A percentile compares a stretch with the other conserved stretches of the same genome.
These are phyloP conservation scores for Lethenteron reissneri DNA, from an alignment of 2,113 vertebrate species.

Conservation along the genomic window DNA sequence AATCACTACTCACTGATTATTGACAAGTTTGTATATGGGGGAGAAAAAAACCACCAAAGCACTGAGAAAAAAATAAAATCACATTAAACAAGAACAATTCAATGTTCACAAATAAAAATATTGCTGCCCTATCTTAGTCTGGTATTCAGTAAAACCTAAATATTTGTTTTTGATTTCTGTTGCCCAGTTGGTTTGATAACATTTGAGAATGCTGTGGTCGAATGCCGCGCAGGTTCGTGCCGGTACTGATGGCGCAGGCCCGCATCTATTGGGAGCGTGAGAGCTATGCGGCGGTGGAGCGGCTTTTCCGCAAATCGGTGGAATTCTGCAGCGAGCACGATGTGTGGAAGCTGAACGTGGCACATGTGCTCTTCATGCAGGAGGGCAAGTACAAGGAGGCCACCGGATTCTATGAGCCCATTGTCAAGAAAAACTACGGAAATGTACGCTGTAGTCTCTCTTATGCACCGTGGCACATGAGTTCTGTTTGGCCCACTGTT, in stretches of 20 bases:
- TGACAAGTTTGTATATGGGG: too few relatives aligned
- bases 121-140: too few relatives aligned
- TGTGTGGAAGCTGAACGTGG: slow-evolving; percentile 79
- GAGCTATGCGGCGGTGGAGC: slow-evolving; percentile 75
- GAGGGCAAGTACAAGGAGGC: slow-evolving; percentile 83
- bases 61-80: background rate
- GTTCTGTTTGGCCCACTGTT: too few relatives aligned
- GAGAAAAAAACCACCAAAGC: background rate
- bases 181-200: background rate
- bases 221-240: slow-evolving; percentile 31
- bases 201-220: background rate
- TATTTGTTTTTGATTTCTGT: background rate
- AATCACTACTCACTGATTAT: too few relatives aligned
- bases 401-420: slow-evolving; percentile 73
- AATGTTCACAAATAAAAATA: background rate
- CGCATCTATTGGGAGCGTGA: slow-evolving; percentile 92
- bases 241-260: slow-evolving; percentile 73
- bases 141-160: too few relatives aligned
- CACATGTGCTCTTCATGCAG: slow-evolving; percentile 91
- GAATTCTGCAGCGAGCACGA: slow-evolving; percentile 73
- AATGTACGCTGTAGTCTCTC: slow-evolving; percentile 25
- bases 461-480: too few relatives aligned
- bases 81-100: background rate
- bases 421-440: slow-evolving; percentile 77
- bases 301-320: slow-evolving; percentile 71